phyloP scores from a whole-genome alignment of 2,888 invertebrate genomes.

The Tinea semifulvella region DNA sequence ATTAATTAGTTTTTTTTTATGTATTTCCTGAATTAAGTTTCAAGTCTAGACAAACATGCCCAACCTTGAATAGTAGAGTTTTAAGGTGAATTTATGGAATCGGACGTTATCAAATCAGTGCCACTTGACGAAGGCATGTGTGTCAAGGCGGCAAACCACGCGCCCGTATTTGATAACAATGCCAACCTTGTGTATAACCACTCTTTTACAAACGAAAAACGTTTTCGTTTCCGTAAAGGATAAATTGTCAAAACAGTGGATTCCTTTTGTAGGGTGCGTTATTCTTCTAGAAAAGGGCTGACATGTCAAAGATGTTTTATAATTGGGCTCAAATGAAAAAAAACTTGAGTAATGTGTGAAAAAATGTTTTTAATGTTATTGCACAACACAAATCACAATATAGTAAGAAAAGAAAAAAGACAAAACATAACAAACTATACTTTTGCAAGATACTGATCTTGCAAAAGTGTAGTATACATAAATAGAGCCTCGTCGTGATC shows the following conservation, averaged over 20 bases:
- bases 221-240: too few relatives aligned
- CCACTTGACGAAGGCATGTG: conserved; percentile 30
- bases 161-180: conserved; percentile 54
- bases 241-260: too few relatives aligned
- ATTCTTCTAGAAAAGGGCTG: too few relatives aligned
- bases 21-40: conserved; percentile 14
- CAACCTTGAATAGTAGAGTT: conserved; percentile 38
- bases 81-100: conserved; percentile 35
- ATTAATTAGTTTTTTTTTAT: neutral
- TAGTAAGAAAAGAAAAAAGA: neutral
- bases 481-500: too few relatives aligned
- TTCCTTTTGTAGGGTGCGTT: too few relatives aligned
- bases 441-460: neutral
- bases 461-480: too few relatives aligned
- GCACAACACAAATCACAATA: too few relatives aligned
- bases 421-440: neutral
- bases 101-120: conserved; percentile 32
- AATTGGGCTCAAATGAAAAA: too few relatives aligned
- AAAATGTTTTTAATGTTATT: too few relatives aligned
- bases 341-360: too few relatives aligned
- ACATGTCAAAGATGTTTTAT: too few relatives aligned
- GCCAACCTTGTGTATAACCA: conserved; percentile 32
- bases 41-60: conserved; percentile 32
- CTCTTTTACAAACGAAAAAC: too few relatives aligned
- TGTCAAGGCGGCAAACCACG: conserved; percentile 48